Conservation (phyloP, 2,113 vertebrate genomes). For the Seriola aureovittata region DNA sequence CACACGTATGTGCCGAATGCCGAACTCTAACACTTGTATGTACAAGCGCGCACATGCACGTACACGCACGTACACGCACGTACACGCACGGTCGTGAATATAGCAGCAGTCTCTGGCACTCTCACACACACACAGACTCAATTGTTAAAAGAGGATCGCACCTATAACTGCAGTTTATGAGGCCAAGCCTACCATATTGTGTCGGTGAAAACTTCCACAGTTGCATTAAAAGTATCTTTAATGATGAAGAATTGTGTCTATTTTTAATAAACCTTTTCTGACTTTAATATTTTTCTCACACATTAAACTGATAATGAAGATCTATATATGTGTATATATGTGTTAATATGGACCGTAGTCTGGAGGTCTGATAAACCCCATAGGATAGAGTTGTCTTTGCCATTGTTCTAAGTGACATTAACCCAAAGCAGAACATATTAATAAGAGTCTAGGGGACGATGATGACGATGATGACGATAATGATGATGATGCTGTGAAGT, state of each 20-base stretch:
- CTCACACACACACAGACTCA: not conserved
- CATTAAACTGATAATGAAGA: too few species aligned
- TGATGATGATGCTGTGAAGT: not conserved
- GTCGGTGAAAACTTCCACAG: not conserved
- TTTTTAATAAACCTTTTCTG: too few species aligned
- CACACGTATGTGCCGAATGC: constrained; percentile 31
- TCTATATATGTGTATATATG: not conserved
- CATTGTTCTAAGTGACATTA: not conserved
- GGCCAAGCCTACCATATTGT: not conserved
- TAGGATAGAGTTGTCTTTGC: not conserved
- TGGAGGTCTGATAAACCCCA: not conserved
- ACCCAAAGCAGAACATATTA: not conserved
- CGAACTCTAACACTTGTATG: not conserved
- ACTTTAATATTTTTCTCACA: too few species aligned
- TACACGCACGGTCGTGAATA: not conserved
- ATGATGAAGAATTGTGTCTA: not conserved
- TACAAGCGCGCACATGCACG: not conserved
- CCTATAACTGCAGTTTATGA: not conserved
- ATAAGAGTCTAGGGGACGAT: not conserved
- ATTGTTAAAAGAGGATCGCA: not conserved
- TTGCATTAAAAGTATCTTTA: not conserved
- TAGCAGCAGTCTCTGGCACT: not conserved
- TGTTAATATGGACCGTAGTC: not conserved
- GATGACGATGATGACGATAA: not conserved
- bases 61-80: not conserved